Conservation (phyloP, 2,797 vertebrate species). For the Ataeniobius toweri region DNA sequence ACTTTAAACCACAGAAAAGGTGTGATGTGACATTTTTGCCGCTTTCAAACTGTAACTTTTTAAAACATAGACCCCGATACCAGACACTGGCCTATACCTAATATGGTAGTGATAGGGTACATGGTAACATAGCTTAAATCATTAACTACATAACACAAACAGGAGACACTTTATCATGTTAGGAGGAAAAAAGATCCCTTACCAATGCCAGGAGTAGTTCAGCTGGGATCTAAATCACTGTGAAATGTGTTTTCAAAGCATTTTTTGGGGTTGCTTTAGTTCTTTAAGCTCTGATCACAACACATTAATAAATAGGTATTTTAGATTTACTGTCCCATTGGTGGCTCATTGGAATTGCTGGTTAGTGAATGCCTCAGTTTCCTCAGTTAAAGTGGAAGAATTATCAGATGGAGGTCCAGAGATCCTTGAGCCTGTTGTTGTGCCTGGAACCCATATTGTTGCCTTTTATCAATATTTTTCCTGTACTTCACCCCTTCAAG, state of each 20-base stretch:
- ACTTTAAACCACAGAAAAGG: no score
- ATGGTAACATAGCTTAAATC: no score
- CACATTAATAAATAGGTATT: neutral
- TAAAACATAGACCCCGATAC: no score
- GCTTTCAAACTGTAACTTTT: no score
- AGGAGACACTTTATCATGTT: no score
- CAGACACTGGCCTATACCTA: no score
- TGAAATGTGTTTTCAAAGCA: neutral
- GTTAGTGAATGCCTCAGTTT: neutral
- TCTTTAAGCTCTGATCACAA: neutral
- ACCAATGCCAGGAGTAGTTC: neutral
- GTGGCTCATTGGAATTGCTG: neutral
- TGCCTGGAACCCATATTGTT: neutral
- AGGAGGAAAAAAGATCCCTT: no score
- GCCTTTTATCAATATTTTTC: slow-evolving; percentile 4
- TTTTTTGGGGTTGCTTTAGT: neutral
- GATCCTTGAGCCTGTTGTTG: neutral
- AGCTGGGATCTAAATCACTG: neutral
- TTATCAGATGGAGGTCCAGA: neutral
- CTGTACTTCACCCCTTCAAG: slow-evolving; percentile 44
- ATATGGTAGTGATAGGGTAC: no score
- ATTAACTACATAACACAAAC: slow-evolving; percentile 1
- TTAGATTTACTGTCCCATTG: neutral
- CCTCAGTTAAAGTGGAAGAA: neutral
- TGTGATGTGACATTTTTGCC: no score